Evolutionary conservation across 1,140 invertebrate species (phyloP), one percentile per base, ranked within the genome.

Genomic region (Formica selysi): DNA sequence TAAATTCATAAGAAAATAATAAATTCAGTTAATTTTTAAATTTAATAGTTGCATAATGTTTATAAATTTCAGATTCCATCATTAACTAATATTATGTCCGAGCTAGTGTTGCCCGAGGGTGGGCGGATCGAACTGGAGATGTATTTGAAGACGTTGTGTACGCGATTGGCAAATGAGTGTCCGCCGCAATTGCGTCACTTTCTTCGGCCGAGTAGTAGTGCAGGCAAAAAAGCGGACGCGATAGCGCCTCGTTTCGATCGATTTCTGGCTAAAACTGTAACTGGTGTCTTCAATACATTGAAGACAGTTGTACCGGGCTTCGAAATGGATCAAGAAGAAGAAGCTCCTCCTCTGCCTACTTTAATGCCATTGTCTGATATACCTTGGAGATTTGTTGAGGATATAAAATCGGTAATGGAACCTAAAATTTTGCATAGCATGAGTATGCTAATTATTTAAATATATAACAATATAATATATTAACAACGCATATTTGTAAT

Each of bases 271-370:
- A 95, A 94, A 87, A 94, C 94, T 6, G 93, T 95, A 3, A 95
- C 91, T 26, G 94, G 94, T 6, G 93, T 94, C 16, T 94, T 94
- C 68, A 95, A 94, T 61, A 94, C 94, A 0, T 67, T 95, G 19
- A 94, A 90, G 86, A 94, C 93, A 0, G 94, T 95, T 6, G 94
- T 95, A 1, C 94, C 94, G 36, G 94, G 94, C 8, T 95, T 95
- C 38, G 94, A 95, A 88, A 89, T 94, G 73, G 94, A 94, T 73
- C 91, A 93, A 22, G 94, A 95, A 44, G 93, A 94, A n/a, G 93
- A 94, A 16, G 83, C 80, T 36, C 19, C 87, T 13, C 90, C 91
- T 6, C 68, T 93, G 36, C 93, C 94, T 32, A 94, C 92, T 26
- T 79, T 95, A 22, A 94, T 95, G 93, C 92, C 94, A 1, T 71